These are phyloP conservation scores for Lagenorhynchus albirostris DNA, from an alignment of 2,113 vertebrate species.

Conservation along the genomic window DNA sequence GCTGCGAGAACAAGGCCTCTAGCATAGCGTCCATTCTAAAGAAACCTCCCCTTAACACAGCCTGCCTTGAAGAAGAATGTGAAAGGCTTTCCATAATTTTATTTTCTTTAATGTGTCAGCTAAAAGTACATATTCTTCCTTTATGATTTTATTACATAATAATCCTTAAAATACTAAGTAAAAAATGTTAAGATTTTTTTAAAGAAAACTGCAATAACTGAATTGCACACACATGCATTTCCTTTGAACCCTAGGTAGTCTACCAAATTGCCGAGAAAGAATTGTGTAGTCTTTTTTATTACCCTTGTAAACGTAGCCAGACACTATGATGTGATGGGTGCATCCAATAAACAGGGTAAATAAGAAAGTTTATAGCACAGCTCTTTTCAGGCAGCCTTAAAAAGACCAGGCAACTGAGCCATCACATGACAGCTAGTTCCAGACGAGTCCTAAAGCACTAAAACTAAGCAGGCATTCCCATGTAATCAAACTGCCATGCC, in stretches of 20 bases:
- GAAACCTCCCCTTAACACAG: not conserved
- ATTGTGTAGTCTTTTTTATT: not conserved
- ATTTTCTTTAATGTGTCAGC: not conserved
- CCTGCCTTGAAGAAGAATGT: not conserved
- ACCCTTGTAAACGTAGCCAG: constrained; percentile 20
- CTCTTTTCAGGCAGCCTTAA: not conserved
- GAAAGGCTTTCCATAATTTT: not conserved
- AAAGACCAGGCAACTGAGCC: not conserved
- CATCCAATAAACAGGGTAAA: constrained; percentile 42
- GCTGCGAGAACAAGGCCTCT: not conserved
- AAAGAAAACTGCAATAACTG: not conserved
- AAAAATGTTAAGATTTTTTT: not conserved
- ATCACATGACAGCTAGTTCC: not conserved
- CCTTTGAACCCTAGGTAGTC: not conserved
- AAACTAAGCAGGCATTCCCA: not conserved
- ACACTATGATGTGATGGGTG: not conserved
- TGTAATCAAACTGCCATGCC: not conserved
- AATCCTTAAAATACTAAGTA: not conserved
- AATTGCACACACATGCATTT: not conserved
- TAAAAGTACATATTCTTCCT: not conserved
- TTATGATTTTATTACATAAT: not conserved
- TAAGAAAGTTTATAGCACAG: not conserved
- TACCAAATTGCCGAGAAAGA: not conserved
- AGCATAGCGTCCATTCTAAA: fast-evolving
- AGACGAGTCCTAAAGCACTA: not conserved